Evolutionary conservation across 2,113 vertebrate genomes (phyloP), one percentile per base, ranked within the genome.

Genomic region (Oplegnathus fasciatus): DNA sequence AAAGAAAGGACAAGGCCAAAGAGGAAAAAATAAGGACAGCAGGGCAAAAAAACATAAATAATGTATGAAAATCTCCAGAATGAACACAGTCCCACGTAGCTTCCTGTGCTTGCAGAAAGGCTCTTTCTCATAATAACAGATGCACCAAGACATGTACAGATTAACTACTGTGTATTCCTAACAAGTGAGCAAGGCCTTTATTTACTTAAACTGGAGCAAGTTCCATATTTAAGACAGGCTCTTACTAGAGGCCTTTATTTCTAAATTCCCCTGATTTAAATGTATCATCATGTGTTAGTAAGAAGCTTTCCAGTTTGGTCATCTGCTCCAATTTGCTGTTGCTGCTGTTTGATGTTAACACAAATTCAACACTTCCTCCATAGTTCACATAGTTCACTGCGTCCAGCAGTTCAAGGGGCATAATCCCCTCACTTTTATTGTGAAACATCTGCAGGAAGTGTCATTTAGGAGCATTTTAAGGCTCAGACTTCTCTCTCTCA

Each of bases 1-100:
- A 79, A 72, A 82, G 14, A 84, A 61, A 72, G 40, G 30, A 85
- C 72, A 85, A 75, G 22, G 0, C 3, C 10, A 42, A n/a, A 78
- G 28, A 28, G 22, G 22, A 54, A 75, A 81, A 68, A 66, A 26
- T 24, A 54, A 70, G 18, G 4, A 54, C 24, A 77, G 20, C 6
- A 14, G 0, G n/a, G 13, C 24, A 32, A 46, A 42, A 26, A 9
- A 30, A 18, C 9, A 20, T 46, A 61, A 26, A 68, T 9, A 0
- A 60, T 37, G 20, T 26, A 46, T 28, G 55, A 71, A 62, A 71
- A 37, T 44, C 37, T 22, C 22, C 22, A 2, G 6, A 26, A 44
- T 17, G n/a, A 44, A 28, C 54, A 71, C 22, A 42, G 58, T 61
- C 7, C 18, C 55, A 28, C 5, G 57, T 17, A 32, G 58, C 7